Evolutionary conservation across 92 coral and sea anemone species (phyloP), one percentile per base, ranked within the genome.

Genomic region (Bergia sp.): DNA sequence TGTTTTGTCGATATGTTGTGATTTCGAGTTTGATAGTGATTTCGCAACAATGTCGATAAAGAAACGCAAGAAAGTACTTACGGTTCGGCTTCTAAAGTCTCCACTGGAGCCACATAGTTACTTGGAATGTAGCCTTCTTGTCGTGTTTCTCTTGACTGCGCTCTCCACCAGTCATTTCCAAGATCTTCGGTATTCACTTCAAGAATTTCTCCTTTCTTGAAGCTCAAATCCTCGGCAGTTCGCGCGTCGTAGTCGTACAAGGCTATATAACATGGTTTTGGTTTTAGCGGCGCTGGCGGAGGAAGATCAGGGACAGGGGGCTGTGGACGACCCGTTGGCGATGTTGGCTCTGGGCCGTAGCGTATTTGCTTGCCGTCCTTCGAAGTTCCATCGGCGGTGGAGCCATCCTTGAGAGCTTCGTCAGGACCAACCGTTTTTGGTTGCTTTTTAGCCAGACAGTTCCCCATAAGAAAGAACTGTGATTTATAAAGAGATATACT

Each of bases 221-320:
- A 97, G 88, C 96, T 95, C n/a, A 97, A 89, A 92, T 97, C 99
- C 80, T 97, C 99, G 6, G 92, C 77, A 12, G 99, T 97, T 85
- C 99, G 95, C 40, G 96, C 96, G 58, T 97, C 99, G 84, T 97
- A 97, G 89, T 97, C 99, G 90, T 95, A 97, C 80, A 97, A 91
- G 10, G 97, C 99, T 4, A 97, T 66, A 88, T 92, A 97, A 20
- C 90, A 81, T 50, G 97, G 94, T 50, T 79, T 90, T 15, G 91
- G 88, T 57, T 91, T 89, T 7, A 79, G 73, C 76, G 96, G 94
- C 23, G 91, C 78, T 43, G 91, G 85, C 29, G 93, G 87, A 55
- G 96, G 90, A 41, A 82, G 74, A 16, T 81, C 89, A 18, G 87
- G 79, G 37, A 91, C 83, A 0, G 94, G 85, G 29, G 71, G 88